phyloP scores from a whole-genome alignment of 23 tunicate species.

The Aplidium turbinatum region DNA sequence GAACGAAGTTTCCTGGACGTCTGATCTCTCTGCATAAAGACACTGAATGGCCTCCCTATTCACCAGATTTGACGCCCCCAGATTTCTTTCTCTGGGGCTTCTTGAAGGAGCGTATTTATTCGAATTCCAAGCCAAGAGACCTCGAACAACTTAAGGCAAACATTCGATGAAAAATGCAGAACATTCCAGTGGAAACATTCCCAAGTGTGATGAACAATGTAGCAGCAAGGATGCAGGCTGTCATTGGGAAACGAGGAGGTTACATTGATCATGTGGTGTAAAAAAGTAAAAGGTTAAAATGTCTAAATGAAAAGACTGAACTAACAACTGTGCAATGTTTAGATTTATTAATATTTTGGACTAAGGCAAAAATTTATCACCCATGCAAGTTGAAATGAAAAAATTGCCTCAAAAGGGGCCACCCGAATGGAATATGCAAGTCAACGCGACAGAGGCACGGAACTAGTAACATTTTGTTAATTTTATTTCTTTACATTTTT shows the following conservation, averaged over 20 bases:
- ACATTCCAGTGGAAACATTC: slow-evolving; percentile 11
- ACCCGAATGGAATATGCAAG: no score
- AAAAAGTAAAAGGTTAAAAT: no score
- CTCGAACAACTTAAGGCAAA: slow-evolving; percentile 11
- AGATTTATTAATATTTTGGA: no score
- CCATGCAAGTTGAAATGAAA: no score
- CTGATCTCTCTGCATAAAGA: slow-evolving; percentile 13
- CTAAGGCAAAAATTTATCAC: no score
- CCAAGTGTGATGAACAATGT: slow-evolving; percentile 15
- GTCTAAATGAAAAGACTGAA: no score
- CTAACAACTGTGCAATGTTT: no score
- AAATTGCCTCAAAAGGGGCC: no score
- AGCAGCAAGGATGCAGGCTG: slow-evolving; percentile 13
- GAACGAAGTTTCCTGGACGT: slow-evolving; percentile 15
- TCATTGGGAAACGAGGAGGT: slow-evolving; percentile 11
- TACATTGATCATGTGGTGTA: slow-evolving; percentile 23
- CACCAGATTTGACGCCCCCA: slow-evolving; percentile 24
- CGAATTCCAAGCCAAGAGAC: not conserved
- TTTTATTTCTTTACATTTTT: no score
- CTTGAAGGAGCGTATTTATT: slow-evolving; percentile 7
- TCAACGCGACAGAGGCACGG: no score
- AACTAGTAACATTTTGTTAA: no score
- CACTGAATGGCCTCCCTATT: slow-evolving; percentile 32
- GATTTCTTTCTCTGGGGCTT: slow-evolving; percentile 17
- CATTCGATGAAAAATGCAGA: slow-evolving; percentile 3